Percentiles rank a stretch among this genome's conserved stretches.
Evolutionary conservation across 2,888 invertebrate genomes (phyloP).

Genomic region (Spilosoma lubricipeda): DNA sequence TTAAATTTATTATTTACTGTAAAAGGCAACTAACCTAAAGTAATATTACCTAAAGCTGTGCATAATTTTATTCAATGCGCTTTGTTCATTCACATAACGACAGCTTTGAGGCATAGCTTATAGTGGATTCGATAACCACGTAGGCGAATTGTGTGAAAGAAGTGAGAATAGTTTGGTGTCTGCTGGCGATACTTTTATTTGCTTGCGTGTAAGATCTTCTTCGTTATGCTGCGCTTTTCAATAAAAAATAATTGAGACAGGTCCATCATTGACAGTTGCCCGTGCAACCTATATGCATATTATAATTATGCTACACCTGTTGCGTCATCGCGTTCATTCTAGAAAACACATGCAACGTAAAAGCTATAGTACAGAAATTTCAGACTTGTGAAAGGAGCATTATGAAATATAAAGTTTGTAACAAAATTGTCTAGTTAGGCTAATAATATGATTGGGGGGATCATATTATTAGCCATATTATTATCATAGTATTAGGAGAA

Average conservation of each 20-base stretch:
- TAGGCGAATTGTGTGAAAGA: not conserved
- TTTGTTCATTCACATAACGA: no score
- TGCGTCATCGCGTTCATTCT: no score
- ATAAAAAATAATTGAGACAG: no score
- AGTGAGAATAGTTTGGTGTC: not conserved
- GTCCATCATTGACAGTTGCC: no score
- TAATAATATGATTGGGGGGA: not conserved
- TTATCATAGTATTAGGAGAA: no score
- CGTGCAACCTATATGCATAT: no score
- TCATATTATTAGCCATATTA: no score
- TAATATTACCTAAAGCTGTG: not conserved
- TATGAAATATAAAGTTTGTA: not conserved
- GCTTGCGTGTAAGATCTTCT: not conserved
- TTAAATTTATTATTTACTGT: not conserved
- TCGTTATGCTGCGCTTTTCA: not conserved
- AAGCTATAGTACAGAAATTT: no score
- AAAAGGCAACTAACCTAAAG: not conserved
- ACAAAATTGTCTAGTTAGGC: not conserved
- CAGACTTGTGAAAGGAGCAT: not conserved
- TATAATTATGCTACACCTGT: no score
- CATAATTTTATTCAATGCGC: not conserved
- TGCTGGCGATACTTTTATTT: not conserved
- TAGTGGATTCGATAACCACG: slow-evolving; percentile 2
- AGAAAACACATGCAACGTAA: no score
- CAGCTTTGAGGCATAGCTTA: not conserved